These are phyloP conservation scores for Albula glossodonta DNA, from an alignment of 2,113 vertebrate species.

Conservation along the genomic window DNA sequence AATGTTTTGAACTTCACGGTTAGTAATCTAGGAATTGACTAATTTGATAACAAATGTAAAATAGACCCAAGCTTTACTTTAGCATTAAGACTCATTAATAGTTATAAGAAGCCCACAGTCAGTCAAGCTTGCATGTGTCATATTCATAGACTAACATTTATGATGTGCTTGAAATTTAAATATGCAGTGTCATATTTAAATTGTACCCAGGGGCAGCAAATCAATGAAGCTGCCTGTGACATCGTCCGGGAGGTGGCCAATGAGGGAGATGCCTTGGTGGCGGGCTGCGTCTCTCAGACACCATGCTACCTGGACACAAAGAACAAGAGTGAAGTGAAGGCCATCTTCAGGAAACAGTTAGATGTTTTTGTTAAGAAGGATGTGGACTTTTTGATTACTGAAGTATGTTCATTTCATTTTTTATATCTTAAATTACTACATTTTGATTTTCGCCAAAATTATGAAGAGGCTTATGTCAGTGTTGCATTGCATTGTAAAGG, in stretches of 20 bases:
- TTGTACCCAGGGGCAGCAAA: constrained; percentile 63
- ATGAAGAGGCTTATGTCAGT: too few species aligned
- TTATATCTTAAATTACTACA: not conserved
- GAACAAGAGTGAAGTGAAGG: constrained; percentile 74
- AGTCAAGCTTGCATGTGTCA: not conserved
- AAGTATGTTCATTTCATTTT: not conserved
- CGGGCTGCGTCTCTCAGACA: constrained; percentile 79
- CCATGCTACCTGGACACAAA: constrained; percentile 80
- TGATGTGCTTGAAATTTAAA: too few species aligned
- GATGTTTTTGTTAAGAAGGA: constrained; percentile 75
- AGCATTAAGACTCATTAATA: too few species aligned
- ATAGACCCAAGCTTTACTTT: too few species aligned
- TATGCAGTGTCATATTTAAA: not conserved
- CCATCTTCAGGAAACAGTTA: constrained; percentile 70
- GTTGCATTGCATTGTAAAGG: not conserved
- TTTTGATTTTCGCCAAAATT: not conserved
- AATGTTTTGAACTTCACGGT: constrained; percentile 77
- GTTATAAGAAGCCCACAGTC: too few species aligned
- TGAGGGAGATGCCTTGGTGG: constrained; percentile 77
- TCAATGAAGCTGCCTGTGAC: constrained; percentile 83
- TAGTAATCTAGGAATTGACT: constrained; percentile 47
- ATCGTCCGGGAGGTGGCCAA: constrained; percentile 76
- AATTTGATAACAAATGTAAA: not conserved
- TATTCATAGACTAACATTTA: not conserved
- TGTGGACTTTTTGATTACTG: constrained; percentile 75